phyloP scores from a whole-genome alignment of 2,113 vertebrate genomes.

The Trematomus loennbergii region DNA sequence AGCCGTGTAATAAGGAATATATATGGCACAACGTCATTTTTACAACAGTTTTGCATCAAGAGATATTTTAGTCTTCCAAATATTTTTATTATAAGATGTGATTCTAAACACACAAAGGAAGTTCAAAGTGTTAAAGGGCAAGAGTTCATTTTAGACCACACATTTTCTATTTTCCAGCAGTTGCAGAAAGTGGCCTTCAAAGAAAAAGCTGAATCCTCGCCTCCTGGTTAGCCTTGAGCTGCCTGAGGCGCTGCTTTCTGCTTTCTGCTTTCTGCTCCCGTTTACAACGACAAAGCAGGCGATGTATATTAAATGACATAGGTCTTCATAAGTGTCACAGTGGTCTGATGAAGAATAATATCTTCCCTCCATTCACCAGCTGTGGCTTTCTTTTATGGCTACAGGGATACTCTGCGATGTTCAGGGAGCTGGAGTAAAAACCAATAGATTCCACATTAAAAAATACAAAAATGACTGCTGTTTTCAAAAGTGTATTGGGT shows the following conservation, averaged over 20 bases:
- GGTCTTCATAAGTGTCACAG: conserved; percentile 80
- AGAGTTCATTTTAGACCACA: conserved; percentile 16
- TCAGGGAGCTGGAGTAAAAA: conserved; percentile 45
- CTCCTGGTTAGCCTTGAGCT: conserved; percentile 57
- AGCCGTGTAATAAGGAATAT: too few species aligned
- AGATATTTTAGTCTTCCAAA: too few species aligned
- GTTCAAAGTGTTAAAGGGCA: not conserved
- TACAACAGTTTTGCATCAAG: too few species aligned
- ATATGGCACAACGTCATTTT: too few species aligned
- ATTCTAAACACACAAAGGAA: too few species aligned
- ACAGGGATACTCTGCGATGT: conserved; percentile 52
- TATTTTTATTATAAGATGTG: too few species aligned
- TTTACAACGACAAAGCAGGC: conserved; percentile 56
- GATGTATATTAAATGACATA: conserved; percentile 80
- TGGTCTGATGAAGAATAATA: conserved; percentile 79
- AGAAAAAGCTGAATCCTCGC: conserved; percentile 49
- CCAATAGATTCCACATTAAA: conserved; percentile 42
- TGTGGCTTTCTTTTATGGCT: conserved; percentile 58
- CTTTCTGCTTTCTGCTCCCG: conserved; percentile 51
- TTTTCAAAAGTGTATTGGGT: conserved; percentile 51
- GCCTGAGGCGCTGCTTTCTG: conserved; percentile 46
- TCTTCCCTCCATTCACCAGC: conserved; percentile 53
- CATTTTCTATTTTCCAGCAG: conserved; percentile 14
- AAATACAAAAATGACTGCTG: conserved; percentile 20
- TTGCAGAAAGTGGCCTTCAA: conserved; percentile 43